Evolutionary conservation across 2,888 invertebrate genomes (phyloP).

Genomic region (Melieria picta): DNA sequence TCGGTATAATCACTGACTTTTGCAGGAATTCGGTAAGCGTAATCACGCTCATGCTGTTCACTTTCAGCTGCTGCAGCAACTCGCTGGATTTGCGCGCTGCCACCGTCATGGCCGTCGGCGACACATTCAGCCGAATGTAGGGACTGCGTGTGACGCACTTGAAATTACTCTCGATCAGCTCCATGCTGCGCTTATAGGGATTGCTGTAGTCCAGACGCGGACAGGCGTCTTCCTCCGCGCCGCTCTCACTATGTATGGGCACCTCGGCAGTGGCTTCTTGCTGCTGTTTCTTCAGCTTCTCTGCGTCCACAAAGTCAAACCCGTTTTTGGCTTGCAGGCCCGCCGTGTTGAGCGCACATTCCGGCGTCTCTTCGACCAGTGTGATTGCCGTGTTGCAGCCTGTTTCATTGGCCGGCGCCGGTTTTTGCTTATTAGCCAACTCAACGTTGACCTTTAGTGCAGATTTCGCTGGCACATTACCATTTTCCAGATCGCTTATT

Average conservation of each 20-base stretch:
- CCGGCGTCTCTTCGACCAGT: slow-evolving; percentile 47
- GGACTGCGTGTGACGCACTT: slow-evolving; percentile 49
- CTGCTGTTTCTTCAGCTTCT: slow-evolving; percentile 35
- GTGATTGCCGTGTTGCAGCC: slow-evolving; percentile 19
- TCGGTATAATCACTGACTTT: slow-evolving; percentile 75
- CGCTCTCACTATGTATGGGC: slow-evolving; percentile 26
- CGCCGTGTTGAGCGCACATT: slow-evolving; percentile 54
- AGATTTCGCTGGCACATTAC: slow-evolving; percentile 23
- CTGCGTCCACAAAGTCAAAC: slow-evolving; percentile 46
- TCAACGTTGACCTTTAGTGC: slow-evolving; percentile 41
- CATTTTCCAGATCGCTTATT: slow-evolving; percentile 23
- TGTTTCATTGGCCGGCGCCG: neutral
- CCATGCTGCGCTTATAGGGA: slow-evolving; percentile 50
- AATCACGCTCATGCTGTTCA: slow-evolving; percentile 52
- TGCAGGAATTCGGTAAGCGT: slow-evolving; percentile 72
- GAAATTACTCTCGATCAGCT: slow-evolving; percentile 52
- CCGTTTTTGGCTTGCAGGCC: slow-evolving; percentile 52
- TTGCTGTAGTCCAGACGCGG: slow-evolving; percentile 38
- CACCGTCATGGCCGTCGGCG: neutral
- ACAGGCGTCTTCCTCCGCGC: slow-evolving; percentile 31
- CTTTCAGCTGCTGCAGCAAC: slow-evolving; percentile 27
- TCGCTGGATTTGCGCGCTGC: slow-evolving; percentile 25
- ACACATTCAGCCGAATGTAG: slow-evolving; percentile 48
- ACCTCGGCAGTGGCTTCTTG: slow-evolving; percentile 33
- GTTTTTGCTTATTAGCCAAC: slow-evolving; percentile 30